Base-by-base conservation (phyloP, 1,140 invertebrate species). In the Cydia splendana region DNA sequence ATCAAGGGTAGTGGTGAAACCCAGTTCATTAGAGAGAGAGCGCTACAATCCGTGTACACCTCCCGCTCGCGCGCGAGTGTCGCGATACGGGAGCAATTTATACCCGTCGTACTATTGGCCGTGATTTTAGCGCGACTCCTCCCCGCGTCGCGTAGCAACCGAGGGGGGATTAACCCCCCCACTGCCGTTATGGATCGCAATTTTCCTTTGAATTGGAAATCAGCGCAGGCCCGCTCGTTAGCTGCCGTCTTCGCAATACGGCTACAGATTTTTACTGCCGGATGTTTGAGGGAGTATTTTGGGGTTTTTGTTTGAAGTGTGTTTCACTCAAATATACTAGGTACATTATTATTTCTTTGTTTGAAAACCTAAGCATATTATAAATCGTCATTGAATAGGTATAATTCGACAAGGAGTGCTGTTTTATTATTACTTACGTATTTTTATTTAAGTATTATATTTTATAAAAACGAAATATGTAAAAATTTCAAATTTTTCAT, bases 91-190 rank as follows among this genome's bases (percentile, higher is more conserved):
- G 89, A 93, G 88, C 93, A 94, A 94, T 94, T 94, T 94, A 94
- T 94, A 93, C 94, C 93, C 94, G 94, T 94, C 94, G 93, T 92
- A 91, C 93, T 82, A 94, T 94, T 94, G 93, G 90, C 93, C 89
- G 91, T 93, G 93, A 94, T 94, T 94, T 88, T 88, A 86, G 91
- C 83, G 87, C 85, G 67, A 71, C 92, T 92, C 93, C 93, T 93
- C 93, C 94, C 94, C 93, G 92, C 91, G 94, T 95, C 93, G 87
- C 94, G 93, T 94, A 93, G 94, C 93, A 91, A 95, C 94, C 91
- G 91, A 82, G 87, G 86, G 85, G 86, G 87, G 84, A 81, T 84
- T 62, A 62, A 20, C 57, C 87, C 86, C 87, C 88, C 91, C 93
- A 90, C 87, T 18, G 91, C 92, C 87, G 77, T 92, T 93, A 93